These are phyloP conservation scores for Cirrhinus mrigala DNA, from an alignment of 2,797 vertebrate genomes.

Conservation along the genomic window DNA sequence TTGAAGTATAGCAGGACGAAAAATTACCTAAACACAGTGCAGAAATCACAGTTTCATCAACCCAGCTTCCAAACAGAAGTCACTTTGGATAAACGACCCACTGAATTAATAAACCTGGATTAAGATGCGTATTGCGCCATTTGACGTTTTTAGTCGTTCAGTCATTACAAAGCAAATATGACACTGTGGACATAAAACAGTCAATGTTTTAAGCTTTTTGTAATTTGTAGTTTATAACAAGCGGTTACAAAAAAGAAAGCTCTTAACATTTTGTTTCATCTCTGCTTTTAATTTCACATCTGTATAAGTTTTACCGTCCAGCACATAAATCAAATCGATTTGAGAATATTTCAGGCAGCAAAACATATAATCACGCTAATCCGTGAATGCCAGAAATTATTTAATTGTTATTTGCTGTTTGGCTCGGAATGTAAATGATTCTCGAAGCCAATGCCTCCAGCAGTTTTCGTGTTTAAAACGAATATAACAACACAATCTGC, in stretches of 20 bases:
- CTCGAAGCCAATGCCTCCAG: background rate
- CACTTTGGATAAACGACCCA: background rate
- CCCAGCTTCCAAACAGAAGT: background rate
- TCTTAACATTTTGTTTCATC: background rate
- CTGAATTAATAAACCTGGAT: background rate
- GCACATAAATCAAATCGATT: slow-evolving; percentile 19
- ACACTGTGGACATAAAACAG: background rate
- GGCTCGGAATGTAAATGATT: background rate
- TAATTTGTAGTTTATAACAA: background rate
- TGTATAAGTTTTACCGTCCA: background rate
- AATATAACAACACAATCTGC: background rate
- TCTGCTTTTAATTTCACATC: background rate
- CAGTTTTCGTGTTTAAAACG: background rate
- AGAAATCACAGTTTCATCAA: background rate
- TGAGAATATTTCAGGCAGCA: background rate
- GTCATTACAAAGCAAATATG: background rate
- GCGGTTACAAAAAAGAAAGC: background rate
- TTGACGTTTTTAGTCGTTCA: background rate
- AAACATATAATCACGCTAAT: background rate
- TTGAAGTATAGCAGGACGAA: background rate
- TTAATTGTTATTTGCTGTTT: background rate
- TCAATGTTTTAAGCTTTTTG: background rate
- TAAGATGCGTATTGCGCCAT: background rate
- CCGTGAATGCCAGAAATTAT: background rate
- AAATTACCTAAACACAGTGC: background rate